Evolutionary conservation across 2,888 invertebrate species (phyloP), one percentile per base, ranked within the genome.

Genomic region (Phaedon cochleariae): DNA sequence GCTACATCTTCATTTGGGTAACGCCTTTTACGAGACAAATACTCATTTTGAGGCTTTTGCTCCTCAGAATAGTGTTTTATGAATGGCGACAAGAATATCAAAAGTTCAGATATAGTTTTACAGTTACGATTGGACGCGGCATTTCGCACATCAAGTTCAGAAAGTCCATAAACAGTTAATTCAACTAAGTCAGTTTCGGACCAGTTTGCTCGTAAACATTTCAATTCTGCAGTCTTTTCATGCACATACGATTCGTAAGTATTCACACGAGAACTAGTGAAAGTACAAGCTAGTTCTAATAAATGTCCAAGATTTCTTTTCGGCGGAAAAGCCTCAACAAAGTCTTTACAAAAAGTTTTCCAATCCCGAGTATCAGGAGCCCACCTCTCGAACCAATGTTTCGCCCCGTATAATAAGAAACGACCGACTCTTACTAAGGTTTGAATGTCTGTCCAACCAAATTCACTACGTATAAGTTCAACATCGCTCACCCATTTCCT

Each of bases 191-290:
- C 20, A 15, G 10, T 17, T 10, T 48, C 18, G 18, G 18, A 48
- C 48, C 48, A 48, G 17, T 48, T 48, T 48, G 48, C 48, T 7
- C 48, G 48, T 18, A 48, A n/a, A 48, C 48, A 17, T 18, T 7
- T 48, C 17, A 48, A 48, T 18, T 17, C 9, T 4, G 18, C 48
- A 17, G 48, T 17, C 17, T 17, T 48, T 48, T 48, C 48, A 18
- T 48, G 48, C 18, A 48, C 48, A 18, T 48, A 48, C 7, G 48
- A 17, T 7, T 29, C 29, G 7, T 29, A 29, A 29, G 29, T 29
- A 29, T 29, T 7, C 4, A 29, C 29, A 29, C 29, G 29, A 29
- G n/a, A n/a, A n/a, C n/a, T n/a, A n/a, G n/a, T n/a, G n/a, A n/a
- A n/a, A n/a, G n/a, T n/a, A n/a, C n/a, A n/a, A n/a, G n/a, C n/a